phyloP scores from a whole-genome alignment of 2,113 vertebrate species.

The Xenopus laevis region DNA sequence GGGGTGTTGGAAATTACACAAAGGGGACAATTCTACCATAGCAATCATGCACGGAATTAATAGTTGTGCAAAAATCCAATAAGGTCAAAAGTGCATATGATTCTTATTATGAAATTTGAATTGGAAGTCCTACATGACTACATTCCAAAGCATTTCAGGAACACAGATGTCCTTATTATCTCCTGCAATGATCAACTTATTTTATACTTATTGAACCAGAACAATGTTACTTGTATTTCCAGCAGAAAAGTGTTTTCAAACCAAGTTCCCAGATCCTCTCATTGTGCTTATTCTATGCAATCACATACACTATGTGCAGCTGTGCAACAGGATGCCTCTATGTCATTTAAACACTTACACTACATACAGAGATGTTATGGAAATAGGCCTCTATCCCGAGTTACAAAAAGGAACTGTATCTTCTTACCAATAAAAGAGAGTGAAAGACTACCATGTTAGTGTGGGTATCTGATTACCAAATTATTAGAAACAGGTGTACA shows the following conservation, averaged over 20 bases:
- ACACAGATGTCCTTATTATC: slow-evolving; percentile 42
- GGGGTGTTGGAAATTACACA: slow-evolving; percentile 31
- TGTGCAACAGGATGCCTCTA: slow-evolving; percentile 31
- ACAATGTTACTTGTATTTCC: slow-evolving; percentile 14
- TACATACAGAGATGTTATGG: slow-evolving; percentile 25
- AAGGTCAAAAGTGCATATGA: slow-evolving; percentile 26
- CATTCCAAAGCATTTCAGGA: slow-evolving; percentile 28
- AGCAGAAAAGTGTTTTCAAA: slow-evolving; percentile 14
- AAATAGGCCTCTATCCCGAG: slow-evolving; percentile 14
- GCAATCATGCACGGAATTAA: slow-evolving; percentile 29
- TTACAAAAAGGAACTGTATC: slow-evolving; percentile 12
- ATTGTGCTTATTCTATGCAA: slow-evolving; percentile 14
- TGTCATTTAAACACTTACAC: slow-evolving; percentile 31
- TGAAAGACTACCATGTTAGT: background rate
- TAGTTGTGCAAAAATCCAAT: slow-evolving; percentile 21
- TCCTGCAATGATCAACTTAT: slow-evolving; percentile 27
- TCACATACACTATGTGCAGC: slow-evolving; percentile 13
- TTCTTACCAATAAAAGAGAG: slow-evolving; percentile 12
- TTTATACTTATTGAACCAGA: slow-evolving; percentile 10
- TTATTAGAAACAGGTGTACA: slow-evolving; percentile 17
- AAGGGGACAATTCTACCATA: slow-evolving; percentile 7
- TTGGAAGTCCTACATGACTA: slow-evolving; percentile 21
- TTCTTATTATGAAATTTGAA: slow-evolving; percentile 28
- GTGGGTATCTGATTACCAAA: slow-evolving; percentile 13
- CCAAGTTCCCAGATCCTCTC: slow-evolving; percentile 11